Evolutionary conservation across 1,140 invertebrate species (phyloP), one percentile per base, ranked within the genome.

Genomic region (Dinothrombium tinctorium): DNA sequence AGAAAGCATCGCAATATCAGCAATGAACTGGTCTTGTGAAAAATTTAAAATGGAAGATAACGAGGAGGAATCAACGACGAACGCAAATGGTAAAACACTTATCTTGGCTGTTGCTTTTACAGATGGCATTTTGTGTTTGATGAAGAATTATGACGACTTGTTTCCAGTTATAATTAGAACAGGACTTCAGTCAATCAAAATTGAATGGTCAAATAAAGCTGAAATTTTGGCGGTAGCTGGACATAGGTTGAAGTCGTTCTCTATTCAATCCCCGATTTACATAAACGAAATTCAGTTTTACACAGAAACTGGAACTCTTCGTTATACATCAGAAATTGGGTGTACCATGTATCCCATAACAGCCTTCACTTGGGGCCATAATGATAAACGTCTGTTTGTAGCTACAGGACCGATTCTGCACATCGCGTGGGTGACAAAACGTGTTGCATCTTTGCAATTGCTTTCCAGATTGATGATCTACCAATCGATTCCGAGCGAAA

Each of bases 11-110:
- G 57, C 63, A 38, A 84, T 94, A 46, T 74, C 71, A 4, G 71
- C 73, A 22, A 86, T 95, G 76, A 74, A 78, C 12, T 95, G 86
- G 86, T 89, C 81, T 24, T 90, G 84, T 56, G 83, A 90, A 55
- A 92, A 90, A 54, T 95, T 95, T 57, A 92, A 89, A 62, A 90
- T 95, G 82, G 86, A 90, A 55, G 86, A 92, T 57, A 73, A 71
- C 19, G 79, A 86, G 46, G 73, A 77, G 38, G 65, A 68, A 37
- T 37, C 14, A 7, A 25, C 17, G 5, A 15, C 12, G 11, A 21
- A n/a, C 26, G n/a, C 14, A 19, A 26, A 24, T 24, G 26, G 26
- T 38, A 33, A 33, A 38, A n/a, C 5, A 4, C 20, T 25, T n/a
- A 25, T 86, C 1, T 56, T 90, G 37, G 84, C 84, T 1, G 77